These are phyloP conservation scores for Cyprinodon variegatus DNA, from an alignment of 2,113 vertebrate genomes.

Conservation along the genomic window DNA sequence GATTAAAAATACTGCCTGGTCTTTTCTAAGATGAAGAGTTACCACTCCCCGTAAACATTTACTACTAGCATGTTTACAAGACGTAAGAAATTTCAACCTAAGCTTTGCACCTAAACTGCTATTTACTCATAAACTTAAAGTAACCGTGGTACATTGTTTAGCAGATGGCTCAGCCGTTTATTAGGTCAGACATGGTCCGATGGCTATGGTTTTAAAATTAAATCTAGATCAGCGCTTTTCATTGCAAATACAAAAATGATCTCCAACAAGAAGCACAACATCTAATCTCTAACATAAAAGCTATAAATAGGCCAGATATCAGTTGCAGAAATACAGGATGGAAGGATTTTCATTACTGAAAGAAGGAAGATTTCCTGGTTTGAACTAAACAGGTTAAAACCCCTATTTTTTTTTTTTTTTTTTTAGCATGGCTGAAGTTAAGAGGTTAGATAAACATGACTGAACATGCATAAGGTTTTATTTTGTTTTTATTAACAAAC, in stretches of 20 bases:
- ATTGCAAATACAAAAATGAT: neutral
- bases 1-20: neutral
- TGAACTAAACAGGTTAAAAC: neutral
- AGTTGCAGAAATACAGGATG: neutral
- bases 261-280: neutral
- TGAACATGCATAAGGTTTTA: too few species aligned
- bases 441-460: too few species aligned
- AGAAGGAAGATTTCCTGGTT: neutral
- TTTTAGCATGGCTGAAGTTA: too few species aligned
- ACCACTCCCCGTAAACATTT: too few species aligned
- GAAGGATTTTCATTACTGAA: neutral
- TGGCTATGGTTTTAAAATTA: conserved; percentile 1
- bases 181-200: conserved; percentile 7
- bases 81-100: too few species aligned
- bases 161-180: neutral
- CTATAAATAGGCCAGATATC: neutral
- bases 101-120: too few species aligned
- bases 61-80: too few species aligned
- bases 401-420: too few species aligned
- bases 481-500: too few species aligned
- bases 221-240: neutral
- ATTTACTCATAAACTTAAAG: too few species aligned
- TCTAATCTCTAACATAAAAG: neutral
- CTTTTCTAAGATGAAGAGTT: neutral
- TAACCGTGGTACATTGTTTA: too few species aligned